Conservation (phyloP, 2,888 invertebrate genomes). For the Biston stratarius region DNA sequence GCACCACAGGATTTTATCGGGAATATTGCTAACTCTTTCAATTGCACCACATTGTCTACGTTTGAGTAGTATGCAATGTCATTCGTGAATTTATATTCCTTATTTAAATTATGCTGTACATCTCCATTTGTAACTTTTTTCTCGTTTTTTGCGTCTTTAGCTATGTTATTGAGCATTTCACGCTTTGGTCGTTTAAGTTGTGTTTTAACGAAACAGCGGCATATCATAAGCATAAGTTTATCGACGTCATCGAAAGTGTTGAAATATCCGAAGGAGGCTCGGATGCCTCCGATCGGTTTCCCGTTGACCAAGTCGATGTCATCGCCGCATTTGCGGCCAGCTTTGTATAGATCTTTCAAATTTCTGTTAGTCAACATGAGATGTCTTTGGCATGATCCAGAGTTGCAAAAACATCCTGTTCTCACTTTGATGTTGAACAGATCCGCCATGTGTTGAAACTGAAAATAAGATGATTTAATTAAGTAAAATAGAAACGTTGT, state of each 20-base stretch:
- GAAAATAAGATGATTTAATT: conserved; percentile 27
- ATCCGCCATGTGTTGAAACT: conserved; percentile 96
- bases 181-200: conserved; percentile 67
- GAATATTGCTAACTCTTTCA: conserved; percentile 87
- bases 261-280: conserved; percentile 97
- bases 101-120: conserved; percentile 47
- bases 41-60: conserved; percentile 53
- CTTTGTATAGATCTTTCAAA: conserved; percentile 92
- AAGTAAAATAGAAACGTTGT: background rate
- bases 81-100: conserved; percentile 48
- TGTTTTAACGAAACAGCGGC: conserved; percentile 89
- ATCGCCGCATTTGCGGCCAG: conserved; percentile 97
- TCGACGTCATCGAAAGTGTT: conserved; percentile 91
- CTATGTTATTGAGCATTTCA: conserved; percentile 43
- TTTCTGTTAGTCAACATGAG: conserved; percentile 89
- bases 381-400: conserved; percentile 96
- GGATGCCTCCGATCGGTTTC: conserved; percentile 95
- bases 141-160: conserved; percentile 38
- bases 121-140: conserved; percentile 48
- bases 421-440: conserved; percentile 94
- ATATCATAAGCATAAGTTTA: conserved; percentile 90
- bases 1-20: conserved; percentile 97
- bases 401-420: conserved; percentile 98
- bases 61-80: conserved; percentile 36
- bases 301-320: conserved; percentile 94